These are phyloP conservation scores for Lates japonicus DNA, from an alignment of 2,797 vertebrate species.

Conservation along the genomic window DNA sequence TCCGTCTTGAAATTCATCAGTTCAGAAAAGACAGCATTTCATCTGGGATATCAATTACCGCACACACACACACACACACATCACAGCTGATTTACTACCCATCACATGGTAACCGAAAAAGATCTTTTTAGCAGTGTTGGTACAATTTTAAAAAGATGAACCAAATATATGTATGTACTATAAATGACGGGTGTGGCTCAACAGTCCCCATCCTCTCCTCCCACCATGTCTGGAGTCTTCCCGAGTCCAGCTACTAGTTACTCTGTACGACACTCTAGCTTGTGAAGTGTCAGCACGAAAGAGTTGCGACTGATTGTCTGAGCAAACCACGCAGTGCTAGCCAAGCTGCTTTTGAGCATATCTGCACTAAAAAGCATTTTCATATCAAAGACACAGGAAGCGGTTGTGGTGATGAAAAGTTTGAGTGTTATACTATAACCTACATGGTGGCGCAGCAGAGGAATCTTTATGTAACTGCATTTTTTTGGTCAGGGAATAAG, in stretches of 20 bases:
- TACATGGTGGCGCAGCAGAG: neutral
- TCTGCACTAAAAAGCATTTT: slow-evolving; percentile 34
- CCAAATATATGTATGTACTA: neutral
- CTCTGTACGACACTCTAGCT: neutral
- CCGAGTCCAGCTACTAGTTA: slow-evolving; percentile 10
- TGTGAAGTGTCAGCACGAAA: neutral
- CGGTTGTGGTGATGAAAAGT: slow-evolving; percentile 58
- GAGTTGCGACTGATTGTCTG: neutral
- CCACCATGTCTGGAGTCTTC: slow-evolving; percentile 75
- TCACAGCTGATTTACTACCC: neutral
- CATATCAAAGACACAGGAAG: slow-evolving; percentile 74
- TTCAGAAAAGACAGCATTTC: slow-evolving; percentile 33
- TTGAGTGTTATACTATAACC: neutral
- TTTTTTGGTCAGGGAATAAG: neutral
- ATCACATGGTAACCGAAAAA: neutral
- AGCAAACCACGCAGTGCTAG: neutral
- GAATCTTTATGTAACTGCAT: neutral
- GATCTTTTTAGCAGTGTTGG: neutral
- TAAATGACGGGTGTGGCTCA: slow-evolving; percentile 78
- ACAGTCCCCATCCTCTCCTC: slow-evolving; percentile 85
- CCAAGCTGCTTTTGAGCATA: neutral
- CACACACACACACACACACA: neutral
- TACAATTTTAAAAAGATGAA: slow-evolving; percentile 21
- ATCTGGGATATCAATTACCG: slow-evolving; percentile 26
- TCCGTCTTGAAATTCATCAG: slow-evolving; percentile 43